These are phyloP conservation scores for Sphenodon punctatus DNA, from an alignment of 2,797 vertebrate species.

Conservation along the genomic window DNA sequence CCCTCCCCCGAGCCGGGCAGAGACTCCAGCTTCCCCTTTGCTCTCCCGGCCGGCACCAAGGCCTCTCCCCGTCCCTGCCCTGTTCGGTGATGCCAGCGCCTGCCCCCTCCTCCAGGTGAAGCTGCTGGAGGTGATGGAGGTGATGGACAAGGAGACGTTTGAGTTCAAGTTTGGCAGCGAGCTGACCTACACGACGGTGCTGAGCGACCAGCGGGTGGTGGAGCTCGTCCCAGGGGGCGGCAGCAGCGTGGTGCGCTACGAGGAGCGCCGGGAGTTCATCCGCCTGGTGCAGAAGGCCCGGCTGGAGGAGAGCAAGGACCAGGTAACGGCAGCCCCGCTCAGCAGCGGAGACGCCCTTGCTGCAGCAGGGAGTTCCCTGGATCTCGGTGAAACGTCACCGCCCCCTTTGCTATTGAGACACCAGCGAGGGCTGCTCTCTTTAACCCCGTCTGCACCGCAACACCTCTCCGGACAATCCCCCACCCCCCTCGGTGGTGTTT, in stretches of 20 bases:
- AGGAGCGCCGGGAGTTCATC: slow-evolving; percentile 90
- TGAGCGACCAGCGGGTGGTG: slow-evolving; percentile 88
- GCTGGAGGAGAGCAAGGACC: slow-evolving; percentile 91
- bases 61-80: too few relatives aligned
- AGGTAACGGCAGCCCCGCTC: slow-evolving; percentile 75
- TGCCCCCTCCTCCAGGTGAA: slow-evolving; percentile 84
- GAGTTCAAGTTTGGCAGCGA: slow-evolving; percentile 96
- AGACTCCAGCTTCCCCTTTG: too few relatives aligned
- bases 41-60: too few relatives aligned
- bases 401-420: not conserved
- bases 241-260: slow-evolving; percentile 83
- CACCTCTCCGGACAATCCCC: too few relatives aligned
- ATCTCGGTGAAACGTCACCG: not conserved
- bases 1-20: too few relatives aligned
- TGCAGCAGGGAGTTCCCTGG: not conserved
- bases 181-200: slow-evolving; percentile 91
- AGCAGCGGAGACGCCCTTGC: too few relatives aligned
- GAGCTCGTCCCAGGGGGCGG: slow-evolving; percentile 90
- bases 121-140: slow-evolving; percentile 94
- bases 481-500: too few relatives aligned
- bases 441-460: not conserved
- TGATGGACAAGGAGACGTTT: slow-evolving; percentile 94
- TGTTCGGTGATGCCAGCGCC: too few relatives aligned
- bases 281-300: slow-evolving; percentile 89
- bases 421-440: not conserved